Evolutionary conservation across 1,140 invertebrate species (phyloP).

Genomic region (Trypoxylus dichotomus): DNA sequence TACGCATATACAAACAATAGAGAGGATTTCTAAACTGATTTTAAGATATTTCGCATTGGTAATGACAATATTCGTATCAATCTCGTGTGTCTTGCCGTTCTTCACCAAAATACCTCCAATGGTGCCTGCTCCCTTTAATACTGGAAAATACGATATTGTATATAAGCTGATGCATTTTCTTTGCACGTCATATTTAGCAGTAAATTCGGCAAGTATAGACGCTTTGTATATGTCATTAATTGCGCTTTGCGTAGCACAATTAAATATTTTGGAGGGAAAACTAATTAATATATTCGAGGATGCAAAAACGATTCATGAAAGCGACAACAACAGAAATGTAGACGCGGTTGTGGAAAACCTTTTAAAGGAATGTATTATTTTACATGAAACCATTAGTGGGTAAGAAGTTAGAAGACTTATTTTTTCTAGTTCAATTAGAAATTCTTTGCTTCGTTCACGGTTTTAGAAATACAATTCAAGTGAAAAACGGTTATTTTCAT

Average conservation of each 20-base stretch:
- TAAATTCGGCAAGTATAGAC: background rate
- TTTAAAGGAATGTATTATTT: background rate
- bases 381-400: background rate
- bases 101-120: background rate
- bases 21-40: background rate
- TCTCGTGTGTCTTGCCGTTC: background rate
- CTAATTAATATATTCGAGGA: conserved; percentile 2
- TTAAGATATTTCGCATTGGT: background rate
- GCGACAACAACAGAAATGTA: background rate
- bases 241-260: background rate
- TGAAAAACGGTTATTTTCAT: no score
- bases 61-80: background rate
- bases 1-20: background rate
- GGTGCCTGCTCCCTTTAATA: background rate
- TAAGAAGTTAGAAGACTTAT: background rate
- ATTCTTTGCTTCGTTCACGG: no score
- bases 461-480: no score
- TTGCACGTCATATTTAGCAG: background rate
- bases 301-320: background rate
- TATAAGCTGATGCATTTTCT: background rate
- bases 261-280: background rate
- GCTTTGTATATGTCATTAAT: background rate
- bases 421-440: no score
- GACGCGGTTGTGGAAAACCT: background rate
- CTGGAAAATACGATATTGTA: background rate